Conservation (phyloP, 2,113 vertebrate genomes). For the Scophthalmus maximus region DNA sequence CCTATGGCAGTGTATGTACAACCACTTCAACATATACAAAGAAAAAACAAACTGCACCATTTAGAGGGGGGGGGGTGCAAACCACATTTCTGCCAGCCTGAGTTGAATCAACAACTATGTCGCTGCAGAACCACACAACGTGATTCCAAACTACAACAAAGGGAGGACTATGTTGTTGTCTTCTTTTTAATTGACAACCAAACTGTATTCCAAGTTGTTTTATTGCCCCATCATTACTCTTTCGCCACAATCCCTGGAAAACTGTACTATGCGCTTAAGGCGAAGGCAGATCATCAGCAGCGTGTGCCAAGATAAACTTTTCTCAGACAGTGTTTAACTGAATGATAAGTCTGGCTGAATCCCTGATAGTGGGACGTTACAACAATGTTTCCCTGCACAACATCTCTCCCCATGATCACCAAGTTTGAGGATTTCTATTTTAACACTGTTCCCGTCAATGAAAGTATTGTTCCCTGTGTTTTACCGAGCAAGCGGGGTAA, state of each 20-base stretch:
- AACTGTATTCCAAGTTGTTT: neutral
- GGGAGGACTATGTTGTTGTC: neutral
- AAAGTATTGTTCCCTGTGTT: neutral
- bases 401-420: neutral
- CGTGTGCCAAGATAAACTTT: neutral
- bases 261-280: neutral
- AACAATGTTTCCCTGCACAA: neutral
- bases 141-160: neutral
- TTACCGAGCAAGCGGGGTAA: neutral
- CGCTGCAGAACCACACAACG: neutral
- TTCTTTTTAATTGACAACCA: neutral
- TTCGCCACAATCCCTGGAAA: too few species aligned
- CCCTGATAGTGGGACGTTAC: neutral
- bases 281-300: neutral
- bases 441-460: neutral
- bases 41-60: constrained; percentile 1
- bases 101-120: neutral
- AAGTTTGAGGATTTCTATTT: neutral
- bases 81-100: neutral
- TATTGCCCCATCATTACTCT: neutral
- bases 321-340: constrained; percentile 17
- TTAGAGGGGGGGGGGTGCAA: neutral
- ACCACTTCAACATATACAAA: constrained; percentile 14
- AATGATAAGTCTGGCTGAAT: constrained; percentile 15
- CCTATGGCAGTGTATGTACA: constrained; percentile 23